Evolutionary conservation across 2,888 invertebrate species (phyloP).

Genomic region (Zaprionus bogoriensis): DNA sequence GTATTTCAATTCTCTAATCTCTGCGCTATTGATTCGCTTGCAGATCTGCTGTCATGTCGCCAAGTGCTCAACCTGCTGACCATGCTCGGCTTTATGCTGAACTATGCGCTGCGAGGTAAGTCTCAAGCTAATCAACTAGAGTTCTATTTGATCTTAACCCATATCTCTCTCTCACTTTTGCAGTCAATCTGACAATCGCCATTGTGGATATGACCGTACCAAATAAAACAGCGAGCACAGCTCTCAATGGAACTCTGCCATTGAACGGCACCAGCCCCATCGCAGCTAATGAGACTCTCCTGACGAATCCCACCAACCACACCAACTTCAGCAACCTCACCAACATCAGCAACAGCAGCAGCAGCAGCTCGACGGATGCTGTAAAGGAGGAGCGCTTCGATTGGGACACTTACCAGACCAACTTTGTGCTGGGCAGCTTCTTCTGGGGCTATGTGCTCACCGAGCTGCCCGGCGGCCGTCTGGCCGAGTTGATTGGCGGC

Average conservation of each 20-base stretch:
- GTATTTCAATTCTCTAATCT: slow-evolving; percentile 1
- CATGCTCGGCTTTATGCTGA: slow-evolving; percentile 93
- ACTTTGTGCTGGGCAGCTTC: slow-evolving; percentile 92
- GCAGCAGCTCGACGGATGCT: slow-evolving; percentile 28
- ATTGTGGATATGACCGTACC: slow-evolving; percentile 90
- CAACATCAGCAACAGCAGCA: slow-evolving; percentile 16
- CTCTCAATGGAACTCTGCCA: slow-evolving; percentile 1
- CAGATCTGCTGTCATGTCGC: slow-evolving; percentile 90
- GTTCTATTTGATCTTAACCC: not conserved
- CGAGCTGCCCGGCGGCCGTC: slow-evolving; percentile 93
- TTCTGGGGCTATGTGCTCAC: slow-evolving; percentile 96
- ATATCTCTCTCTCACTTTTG: not conserved
- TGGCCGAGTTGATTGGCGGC: slow-evolving; percentile 93
- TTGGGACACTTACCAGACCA: slow-evolving; percentile 91
- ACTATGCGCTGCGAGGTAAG: slow-evolving; percentile 89
- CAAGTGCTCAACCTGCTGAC: slow-evolving; percentile 93
- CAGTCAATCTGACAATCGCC: slow-evolving; percentile 92
- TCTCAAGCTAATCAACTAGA: not conserved
- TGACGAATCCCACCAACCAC: slow-evolving; percentile 21
- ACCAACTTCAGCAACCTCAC: not conserved
- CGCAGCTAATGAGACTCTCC: not conserved
- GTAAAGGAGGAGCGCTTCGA: slow-evolving; percentile 85
- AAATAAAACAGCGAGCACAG: slow-evolving; percentile 30
- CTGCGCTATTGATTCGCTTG: slow-evolving; percentile 63
- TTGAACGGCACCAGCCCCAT: slow-evolving; percentile 13